phyloP scores from a whole-genome alignment of 2,797 vertebrate species.

The Corythornis leucogaster region DNA sequence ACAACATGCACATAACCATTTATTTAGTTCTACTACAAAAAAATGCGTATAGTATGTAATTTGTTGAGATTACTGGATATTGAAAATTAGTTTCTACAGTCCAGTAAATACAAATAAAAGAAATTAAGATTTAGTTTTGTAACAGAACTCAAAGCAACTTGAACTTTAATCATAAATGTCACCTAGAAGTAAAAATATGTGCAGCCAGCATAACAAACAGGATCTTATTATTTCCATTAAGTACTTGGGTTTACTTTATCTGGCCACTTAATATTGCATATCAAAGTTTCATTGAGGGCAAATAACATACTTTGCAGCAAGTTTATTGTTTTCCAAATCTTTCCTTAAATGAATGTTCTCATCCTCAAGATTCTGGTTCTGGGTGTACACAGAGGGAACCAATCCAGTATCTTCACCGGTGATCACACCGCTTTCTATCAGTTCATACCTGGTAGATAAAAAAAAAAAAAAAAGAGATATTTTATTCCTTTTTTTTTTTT shows the following conservation, averaged over 20 bases:
- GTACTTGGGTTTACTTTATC: not conserved
- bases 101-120: not conserved
- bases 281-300: not conserved
- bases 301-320: slow-evolving; percentile 73
- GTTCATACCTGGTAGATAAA: slow-evolving; percentile 79
- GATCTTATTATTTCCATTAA: not conserved
- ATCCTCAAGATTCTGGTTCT: slow-evolving; percentile 81
- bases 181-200: not conserved
- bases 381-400: slow-evolving; percentile 81
- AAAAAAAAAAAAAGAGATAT: not conserved
- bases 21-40: not conserved
- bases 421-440: slow-evolving; percentile 79
- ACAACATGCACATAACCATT: not conserved
- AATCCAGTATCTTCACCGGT: slow-evolving; percentile 43
- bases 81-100: not conserved
- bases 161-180: not conserved
- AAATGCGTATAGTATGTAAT: not conserved
- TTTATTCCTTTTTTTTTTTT: not conserved
- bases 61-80: not conserved
- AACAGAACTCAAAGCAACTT: not conserved
- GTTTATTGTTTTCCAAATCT: slow-evolving; percentile 81
- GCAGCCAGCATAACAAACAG: not conserved
- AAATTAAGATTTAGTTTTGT: slow-evolving; percentile 7
- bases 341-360: slow-evolving; percentile 80
- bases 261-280: not conserved